Percentiles rank a stretch among this genome's conserved stretches.
These are phyloP conservation scores for Diploscapter pachys DNA, from an alignment of 1,140 invertebrate species.

Conservation along the genomic window DNA sequence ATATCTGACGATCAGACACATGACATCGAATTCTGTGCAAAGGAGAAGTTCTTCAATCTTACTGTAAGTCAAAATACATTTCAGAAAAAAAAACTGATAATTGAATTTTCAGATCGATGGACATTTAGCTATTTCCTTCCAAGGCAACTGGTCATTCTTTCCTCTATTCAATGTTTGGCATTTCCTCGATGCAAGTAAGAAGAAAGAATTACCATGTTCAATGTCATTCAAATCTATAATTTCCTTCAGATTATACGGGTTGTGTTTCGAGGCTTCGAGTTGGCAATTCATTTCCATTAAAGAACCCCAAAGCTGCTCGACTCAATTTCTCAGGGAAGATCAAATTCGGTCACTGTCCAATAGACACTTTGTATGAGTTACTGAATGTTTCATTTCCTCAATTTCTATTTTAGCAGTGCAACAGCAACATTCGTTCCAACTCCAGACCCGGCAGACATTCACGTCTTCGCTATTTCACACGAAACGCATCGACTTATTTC, in stretches of 20 bases:
- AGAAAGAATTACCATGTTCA: neutral
- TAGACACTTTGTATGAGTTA: slow-evolving; percentile 18
- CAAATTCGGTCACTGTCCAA: slow-evolving; percentile 33
- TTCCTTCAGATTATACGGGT: slow-evolving; percentile 39
- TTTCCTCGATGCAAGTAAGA: slow-evolving; percentile 25
- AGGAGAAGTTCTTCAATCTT: slow-evolving; percentile 30
- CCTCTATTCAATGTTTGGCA: slow-evolving; percentile 45
- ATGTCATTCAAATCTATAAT: neutral
- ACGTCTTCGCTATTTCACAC: slow-evolving; percentile 22
- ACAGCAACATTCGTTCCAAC: slow-evolving; percentile 16
- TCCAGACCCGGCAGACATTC: neutral
- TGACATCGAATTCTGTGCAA: slow-evolving; percentile 51
- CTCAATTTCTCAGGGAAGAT: slow-evolving; percentile 24
- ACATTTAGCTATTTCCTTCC: slow-evolving; percentile 42
- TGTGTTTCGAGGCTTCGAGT: slow-evolving; percentile 35
- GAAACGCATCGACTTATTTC: slow-evolving; percentile 20
- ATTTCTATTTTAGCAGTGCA: slow-evolving; percentile 14
- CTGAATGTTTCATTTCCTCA: neutral
- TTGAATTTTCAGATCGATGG: slow-evolving; percentile 34
- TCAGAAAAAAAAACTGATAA: no score
- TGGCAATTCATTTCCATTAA: slow-evolving; percentile 35
- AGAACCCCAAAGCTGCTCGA: slow-evolving; percentile 28
- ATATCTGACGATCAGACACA: slow-evolving; percentile 48
- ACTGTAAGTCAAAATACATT: neutral
- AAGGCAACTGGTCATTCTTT: slow-evolving; percentile 56